Conservation (phyloP, 2,888 invertebrate genomes). For the Laothoe populi region DNA sequence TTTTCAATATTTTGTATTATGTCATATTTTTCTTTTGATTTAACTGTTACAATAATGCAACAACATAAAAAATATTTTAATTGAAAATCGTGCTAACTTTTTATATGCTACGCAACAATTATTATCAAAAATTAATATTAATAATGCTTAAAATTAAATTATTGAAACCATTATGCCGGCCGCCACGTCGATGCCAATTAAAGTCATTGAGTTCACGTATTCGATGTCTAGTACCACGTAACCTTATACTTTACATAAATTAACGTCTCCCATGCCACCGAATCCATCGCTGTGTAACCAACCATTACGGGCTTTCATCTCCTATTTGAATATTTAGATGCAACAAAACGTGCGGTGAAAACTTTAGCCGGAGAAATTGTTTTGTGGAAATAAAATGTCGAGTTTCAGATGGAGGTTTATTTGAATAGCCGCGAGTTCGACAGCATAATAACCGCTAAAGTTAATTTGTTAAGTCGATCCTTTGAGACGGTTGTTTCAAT, state of each 20-base stretch:
- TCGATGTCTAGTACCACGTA: conserved; percentile 68
- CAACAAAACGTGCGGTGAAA: conserved; percentile 64
- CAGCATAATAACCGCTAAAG: conserved; percentile 46
- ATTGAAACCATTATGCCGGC: background rate
- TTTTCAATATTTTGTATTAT: background rate
- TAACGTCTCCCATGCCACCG: conserved; percentile 59
- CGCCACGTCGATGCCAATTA: conserved; percentile 50
- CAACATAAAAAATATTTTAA: too few species aligned
- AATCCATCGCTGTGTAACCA: conserved; percentile 70
- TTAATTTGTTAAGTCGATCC: conserved; percentile 45
- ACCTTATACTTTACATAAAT: conserved; percentile 77
- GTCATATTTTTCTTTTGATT: background rate
- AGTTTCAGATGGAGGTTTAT: conserved; percentile 50
- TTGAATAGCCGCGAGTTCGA: conserved; percentile 51
- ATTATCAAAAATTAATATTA: background rate
- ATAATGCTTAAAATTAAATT: background rate
- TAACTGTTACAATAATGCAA: background rate
- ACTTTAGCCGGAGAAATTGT: conserved; percentile 52
- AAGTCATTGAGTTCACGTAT: conserved; percentile 74
- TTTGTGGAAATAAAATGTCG: conserved; percentile 44
- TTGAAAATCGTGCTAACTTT: too few species aligned
- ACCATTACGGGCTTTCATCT: conserved; percentile 72
- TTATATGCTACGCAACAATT: background rate
- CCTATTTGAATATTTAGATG: conserved; percentile 73
- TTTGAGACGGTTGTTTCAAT: background rate